Evolutionary conservation across 2,113 vertebrate species (phyloP).

Genomic region (Plotosus lineatus): DNA sequence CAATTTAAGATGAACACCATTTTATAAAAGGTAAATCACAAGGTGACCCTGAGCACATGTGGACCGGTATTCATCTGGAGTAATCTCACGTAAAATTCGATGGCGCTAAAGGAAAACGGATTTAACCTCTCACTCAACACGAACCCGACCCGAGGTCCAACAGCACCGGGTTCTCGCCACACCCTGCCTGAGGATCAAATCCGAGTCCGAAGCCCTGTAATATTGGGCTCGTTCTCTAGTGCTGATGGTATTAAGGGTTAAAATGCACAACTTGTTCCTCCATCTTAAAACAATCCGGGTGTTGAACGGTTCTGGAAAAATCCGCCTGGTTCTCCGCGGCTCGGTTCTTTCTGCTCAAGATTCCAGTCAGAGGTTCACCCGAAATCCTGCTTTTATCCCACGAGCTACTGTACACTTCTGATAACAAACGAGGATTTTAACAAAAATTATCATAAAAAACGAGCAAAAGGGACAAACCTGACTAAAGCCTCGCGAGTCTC

Average conservation of each 20-base stretch:
- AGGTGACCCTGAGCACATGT: neutral
- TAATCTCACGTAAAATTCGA: neutral
- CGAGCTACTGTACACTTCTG: neutral
- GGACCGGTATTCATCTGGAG: neutral
- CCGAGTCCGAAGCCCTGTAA: no score
- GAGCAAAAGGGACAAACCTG: neutral
- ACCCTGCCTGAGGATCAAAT: no score
- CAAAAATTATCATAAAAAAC: neutral
- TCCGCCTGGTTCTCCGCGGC: neutral
- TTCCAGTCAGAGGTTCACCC: neutral
- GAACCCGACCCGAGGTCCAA: no score
- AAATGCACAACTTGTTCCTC: conserved; percentile 3
- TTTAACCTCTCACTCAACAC: no score
- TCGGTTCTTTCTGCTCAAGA: neutral
- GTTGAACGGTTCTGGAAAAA: neutral
- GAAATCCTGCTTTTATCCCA: neutral
- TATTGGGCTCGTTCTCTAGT: no score
- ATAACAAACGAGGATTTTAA: neutral
- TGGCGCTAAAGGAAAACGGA: no score
- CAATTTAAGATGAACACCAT: neutral
- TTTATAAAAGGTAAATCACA: neutral
- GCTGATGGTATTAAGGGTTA: neutral
- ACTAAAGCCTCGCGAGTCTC: no score
- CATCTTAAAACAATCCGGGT: conserved; percentile 7
- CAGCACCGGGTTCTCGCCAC: no score